Evolutionary conservation across 92 coral and sea anemone species (phyloP), one percentile per base, ranked within the genome.

Genomic region (Zoanthus gigantus): DNA sequence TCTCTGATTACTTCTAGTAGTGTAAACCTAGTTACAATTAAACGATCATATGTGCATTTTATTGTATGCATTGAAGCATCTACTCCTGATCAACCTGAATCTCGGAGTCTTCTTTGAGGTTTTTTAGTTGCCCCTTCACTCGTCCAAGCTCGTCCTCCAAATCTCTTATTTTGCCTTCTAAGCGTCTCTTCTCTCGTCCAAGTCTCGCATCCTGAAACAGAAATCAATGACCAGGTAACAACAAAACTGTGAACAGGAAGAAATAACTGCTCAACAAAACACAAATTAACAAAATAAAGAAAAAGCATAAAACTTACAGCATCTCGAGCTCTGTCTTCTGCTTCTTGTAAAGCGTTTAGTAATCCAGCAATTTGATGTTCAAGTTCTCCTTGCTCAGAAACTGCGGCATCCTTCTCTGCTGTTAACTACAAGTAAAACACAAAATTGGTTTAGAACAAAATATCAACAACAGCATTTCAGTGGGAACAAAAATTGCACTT

Each of bases 111-210:
- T 91, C 90, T 58, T 78, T 72, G 74, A 87, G 72, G 23, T 80
- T 81, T 52, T 71, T 17, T 45, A 85, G 83, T 50, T 91, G 89
- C n/a, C 65, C 67, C 30, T 58, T 60, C 7, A 94, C 97, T 78
- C 86, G 85, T 46, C 76, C 90, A 5, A 95, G 92, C 86, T 95
- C 95, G 56, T 92, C 93, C 78, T 95, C 92, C 34, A 95, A 82
- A 42, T 89, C 97, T 78, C 85, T 67, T 23, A 95, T 87, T 90
- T 77, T 88, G 28, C 76, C 93, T 76, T 93, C 94, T 46, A 92
- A 89, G 13, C 48, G 29, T 69, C 86, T 83, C 48, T 65, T 93
- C 44, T 92, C 94, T 42, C 94, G 87, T 23, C 89, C 98, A 52
- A 86, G 94, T 29, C 86, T 90, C 74, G 87, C 95, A 45, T 90